These are phyloP conservation scores for Pleuronectes platessa DNA, from an alignment of 2,113 vertebrate genomes.

Conservation along the genomic window DNA sequence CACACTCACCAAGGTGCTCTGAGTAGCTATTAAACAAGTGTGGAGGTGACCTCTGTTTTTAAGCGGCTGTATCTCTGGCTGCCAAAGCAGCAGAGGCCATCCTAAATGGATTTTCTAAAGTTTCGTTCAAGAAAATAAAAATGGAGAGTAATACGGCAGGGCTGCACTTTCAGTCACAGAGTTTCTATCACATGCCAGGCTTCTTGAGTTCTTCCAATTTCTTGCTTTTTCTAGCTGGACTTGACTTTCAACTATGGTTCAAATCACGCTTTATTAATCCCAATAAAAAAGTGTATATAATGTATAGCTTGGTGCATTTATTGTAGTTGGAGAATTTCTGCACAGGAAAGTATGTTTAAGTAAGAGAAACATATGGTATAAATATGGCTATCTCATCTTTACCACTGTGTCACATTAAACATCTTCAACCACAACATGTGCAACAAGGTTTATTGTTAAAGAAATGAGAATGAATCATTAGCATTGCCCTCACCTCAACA, in stretches of 20 bases:
- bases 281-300: not conserved
- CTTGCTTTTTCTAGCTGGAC: conserved; percentile 2
- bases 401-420: not conserved
- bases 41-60: conserved; percentile 72
- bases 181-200: conserved; percentile 25
- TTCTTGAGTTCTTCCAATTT: conserved; percentile 30
- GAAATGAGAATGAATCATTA: not conserved
- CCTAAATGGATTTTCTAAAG: conserved; percentile 76
- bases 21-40: conserved; percentile 78
- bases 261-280: not conserved
- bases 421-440: not conserved
- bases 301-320: not conserved
- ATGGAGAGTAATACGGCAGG: conserved; percentile 48
- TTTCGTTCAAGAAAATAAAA: conserved; percentile 73
- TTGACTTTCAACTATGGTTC: not conserved
- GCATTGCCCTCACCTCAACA: not conserved
- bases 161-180: not conserved
- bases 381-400: too few relatives aligned
- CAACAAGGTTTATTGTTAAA: conserved; percentile 5
- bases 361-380: not conserved
- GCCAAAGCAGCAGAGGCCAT: conserved; percentile 66
- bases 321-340: not conserved
- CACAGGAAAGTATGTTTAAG: not conserved
- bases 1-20: conserved; percentile 64
- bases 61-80: conserved; percentile 66